Evolutionary conservation across 2,888 invertebrate species (phyloP), one percentile per base, ranked within the genome.

Genomic region (Anoplius nigerrimus): DNA sequence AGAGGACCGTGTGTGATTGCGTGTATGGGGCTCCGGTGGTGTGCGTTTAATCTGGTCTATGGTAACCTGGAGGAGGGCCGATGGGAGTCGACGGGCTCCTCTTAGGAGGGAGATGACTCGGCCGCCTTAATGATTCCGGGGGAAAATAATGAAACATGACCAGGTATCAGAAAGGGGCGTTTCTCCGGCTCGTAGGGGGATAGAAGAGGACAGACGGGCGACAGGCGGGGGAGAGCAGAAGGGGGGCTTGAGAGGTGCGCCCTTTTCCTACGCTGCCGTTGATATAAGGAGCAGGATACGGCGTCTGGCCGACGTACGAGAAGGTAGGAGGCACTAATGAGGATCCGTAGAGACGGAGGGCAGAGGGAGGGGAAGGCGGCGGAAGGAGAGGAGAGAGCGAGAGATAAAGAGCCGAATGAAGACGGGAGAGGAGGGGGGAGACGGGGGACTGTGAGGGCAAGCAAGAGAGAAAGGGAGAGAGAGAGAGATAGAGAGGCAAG

Each of bases 111-210:
- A 81, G 81, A 84, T 82, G 84, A 81, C 78, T 82, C 73, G 71
- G 66, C 72, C 75, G 77, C 79, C 81, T 83, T 86, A 85, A 86
- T 86, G 85, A 86, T 85, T 82, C 79, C 81, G 72, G 76, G 81
- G 80, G 76, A 77, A 84, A 86, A 86, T 86, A 86, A 86, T 86
- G 86, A 86, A 85, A 85, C 86, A 84, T 81, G 84, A 86, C 78
- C 80, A 75, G 76, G 80, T 82, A 82, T 85, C 83, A 78, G 81
- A 80, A 82, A 84, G 82, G 83, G 85, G 85, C 85, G 84, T 81
- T 77, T 71, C 82, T 71, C 62, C 22, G 21, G 62, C 43, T 43
- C 34, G 52, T n/a, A 27, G 46, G 57, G 24, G 21, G 51, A 45
- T 24, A 52, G 34, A 62, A 34, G 34, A 13, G 34, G 51, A 45